Conservation (phyloP, 2,113 vertebrate genomes). For the Microcebus tavaratra region DNA sequence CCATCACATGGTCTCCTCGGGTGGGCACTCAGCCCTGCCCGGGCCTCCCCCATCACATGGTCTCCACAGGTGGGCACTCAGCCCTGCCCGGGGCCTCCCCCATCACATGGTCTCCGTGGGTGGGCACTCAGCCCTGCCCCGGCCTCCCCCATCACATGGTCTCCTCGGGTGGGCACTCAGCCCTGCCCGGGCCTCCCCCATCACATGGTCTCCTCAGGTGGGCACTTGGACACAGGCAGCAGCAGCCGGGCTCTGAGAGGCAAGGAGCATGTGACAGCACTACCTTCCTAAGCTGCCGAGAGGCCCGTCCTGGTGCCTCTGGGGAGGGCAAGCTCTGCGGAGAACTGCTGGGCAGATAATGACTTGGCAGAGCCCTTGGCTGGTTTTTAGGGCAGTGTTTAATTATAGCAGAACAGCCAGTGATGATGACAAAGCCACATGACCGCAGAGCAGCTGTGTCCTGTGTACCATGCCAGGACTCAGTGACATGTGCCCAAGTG, state of each 20-base stretch:
- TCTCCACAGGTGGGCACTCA: no score
- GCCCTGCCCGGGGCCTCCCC: no score
- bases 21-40: no score
- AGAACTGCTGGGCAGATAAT: background rate
- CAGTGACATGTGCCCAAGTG: fast-evolving
- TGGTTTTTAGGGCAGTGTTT: background rate
- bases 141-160: fast-evolving
- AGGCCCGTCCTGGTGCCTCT: background rate
- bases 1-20: no score
- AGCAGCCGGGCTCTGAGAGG: fast-evolving
- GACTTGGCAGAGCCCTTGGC: background rate
- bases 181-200: fast-evolving
- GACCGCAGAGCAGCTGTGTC: fast-evolving
- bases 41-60: no score
- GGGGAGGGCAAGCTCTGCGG: fast-evolving
- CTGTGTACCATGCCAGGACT: background rate
- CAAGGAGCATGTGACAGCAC: background rate
- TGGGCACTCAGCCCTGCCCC: no score
- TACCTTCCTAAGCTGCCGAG: background rate
- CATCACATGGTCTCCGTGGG: no score
- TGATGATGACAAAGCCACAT: fast-evolving
- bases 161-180: no score
- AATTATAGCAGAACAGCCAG: background rate
- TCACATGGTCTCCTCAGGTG: background rate
- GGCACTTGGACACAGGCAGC: background rate